Conservation (phyloP, 2,888 invertebrate species). For the Gerris lacustris region DNA sequence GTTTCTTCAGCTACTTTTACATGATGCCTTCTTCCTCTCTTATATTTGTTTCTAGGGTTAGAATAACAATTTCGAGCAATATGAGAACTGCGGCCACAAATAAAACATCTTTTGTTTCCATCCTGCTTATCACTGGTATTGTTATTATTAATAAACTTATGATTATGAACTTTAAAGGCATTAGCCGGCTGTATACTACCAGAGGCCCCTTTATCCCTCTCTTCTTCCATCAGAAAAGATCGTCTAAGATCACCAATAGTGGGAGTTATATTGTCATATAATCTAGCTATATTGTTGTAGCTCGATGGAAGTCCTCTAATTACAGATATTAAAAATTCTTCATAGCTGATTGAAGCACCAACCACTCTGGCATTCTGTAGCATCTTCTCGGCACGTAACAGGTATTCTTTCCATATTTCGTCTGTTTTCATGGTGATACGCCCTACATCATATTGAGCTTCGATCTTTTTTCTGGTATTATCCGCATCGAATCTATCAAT, state of each 20-base stretch:
- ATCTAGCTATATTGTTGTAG: neutral
- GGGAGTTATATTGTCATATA: neutral
- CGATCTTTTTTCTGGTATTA: neutral
- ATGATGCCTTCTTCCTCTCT: neutral
- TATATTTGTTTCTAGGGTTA: neutral
- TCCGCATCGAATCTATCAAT: neutral
- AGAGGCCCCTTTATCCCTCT: neutral
- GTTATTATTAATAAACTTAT: no score
- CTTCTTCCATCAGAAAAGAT: neutral
- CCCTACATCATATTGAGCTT: neutral
- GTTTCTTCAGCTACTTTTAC: no score
- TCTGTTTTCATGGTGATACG: neutral
- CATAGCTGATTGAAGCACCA: neutral
- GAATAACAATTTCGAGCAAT: neutral
- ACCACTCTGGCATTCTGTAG: neutral
- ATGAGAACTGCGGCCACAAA: neutral
- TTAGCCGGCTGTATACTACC: neutral
- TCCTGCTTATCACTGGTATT: no score
- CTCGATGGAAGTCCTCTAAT: neutral
- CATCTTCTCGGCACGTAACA: neutral
- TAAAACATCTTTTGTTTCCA: neutral
- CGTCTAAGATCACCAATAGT: neutral
- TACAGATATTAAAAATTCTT: neutral
- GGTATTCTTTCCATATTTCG: neutral
- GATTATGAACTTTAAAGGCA: neutral